Conservation (phyloP, 2,113 vertebrate genomes). For the Pseudorasbora parva region DNA sequence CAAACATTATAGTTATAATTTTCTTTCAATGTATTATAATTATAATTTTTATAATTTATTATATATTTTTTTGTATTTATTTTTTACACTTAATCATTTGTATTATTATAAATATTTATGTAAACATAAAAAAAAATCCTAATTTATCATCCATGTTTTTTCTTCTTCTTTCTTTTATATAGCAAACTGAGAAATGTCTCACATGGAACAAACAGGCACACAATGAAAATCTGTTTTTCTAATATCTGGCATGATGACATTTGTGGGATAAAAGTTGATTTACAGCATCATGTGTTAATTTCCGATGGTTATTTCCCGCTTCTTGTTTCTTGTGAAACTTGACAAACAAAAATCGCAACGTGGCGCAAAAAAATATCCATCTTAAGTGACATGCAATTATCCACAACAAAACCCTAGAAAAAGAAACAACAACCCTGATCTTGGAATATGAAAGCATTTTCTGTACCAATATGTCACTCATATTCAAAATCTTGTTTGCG, state of each 20-base stretch:
- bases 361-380: not conserved
- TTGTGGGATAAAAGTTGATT: constrained; percentile 1
- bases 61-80: not conserved
- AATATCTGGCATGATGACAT: constrained; percentile 6
- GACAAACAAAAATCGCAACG: constrained; percentile 1
- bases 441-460: not conserved
- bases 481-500: constrained; percentile 21
- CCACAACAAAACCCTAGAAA: not conserved
- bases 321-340: not conserved
- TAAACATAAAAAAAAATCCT: no score
- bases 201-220: not conserved
- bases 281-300: not conserved
- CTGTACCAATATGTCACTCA: not conserved
- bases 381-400: constrained; percentile 39
- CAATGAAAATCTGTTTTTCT: not conserved
- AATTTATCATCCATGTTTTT: no score
- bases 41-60: no score
- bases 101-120: not conserved
- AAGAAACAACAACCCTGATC: constrained; percentile 13
- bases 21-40: no score
- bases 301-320: not conserved
- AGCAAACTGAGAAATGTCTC: not conserved
- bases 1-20: no score
- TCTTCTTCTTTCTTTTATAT: no score
- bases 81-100: not conserved